Conservation (phyloP, 2,888 invertebrate genomes). For the Liposcelis brunnea region DNA sequence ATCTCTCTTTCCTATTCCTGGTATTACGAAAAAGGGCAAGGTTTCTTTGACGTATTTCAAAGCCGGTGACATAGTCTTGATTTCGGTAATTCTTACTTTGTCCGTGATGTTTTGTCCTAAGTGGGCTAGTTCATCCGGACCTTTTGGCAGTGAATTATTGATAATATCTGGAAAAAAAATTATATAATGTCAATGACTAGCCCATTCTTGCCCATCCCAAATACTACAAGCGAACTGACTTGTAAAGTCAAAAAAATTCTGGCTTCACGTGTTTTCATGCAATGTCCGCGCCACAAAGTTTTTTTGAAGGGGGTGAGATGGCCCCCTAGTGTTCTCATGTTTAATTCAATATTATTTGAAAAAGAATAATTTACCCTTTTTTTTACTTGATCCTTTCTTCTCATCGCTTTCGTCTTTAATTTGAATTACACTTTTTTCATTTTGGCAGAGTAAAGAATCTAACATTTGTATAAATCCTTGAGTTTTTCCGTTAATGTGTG, state of each 20-base stretch:
- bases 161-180: not conserved
- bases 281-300: no score
- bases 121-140: not conserved
- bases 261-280: no score
- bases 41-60: not conserved
- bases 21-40: not conserved
- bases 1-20: not conserved
- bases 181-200: not conserved
- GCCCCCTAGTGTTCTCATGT: no score
- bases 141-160: not conserved
- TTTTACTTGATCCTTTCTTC: not conserved
- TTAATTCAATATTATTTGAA: slow-evolving; percentile 6
- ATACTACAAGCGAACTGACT: not conserved
- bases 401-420: not conserved
- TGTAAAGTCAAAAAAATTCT: not conserved
- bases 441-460: not conserved
- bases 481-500: not conserved
- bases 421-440: not conserved
- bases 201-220: not conserved
- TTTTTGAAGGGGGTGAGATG: no score
- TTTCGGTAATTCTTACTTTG: not conserved
- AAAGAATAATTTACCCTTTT: not conserved
- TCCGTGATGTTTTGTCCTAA: not conserved
- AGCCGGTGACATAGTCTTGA: not conserved
- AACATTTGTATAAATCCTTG: not conserved